Evolutionary conservation across 2,888 invertebrate species (phyloP).

Genomic region (Epirrita christyi): DNA sequence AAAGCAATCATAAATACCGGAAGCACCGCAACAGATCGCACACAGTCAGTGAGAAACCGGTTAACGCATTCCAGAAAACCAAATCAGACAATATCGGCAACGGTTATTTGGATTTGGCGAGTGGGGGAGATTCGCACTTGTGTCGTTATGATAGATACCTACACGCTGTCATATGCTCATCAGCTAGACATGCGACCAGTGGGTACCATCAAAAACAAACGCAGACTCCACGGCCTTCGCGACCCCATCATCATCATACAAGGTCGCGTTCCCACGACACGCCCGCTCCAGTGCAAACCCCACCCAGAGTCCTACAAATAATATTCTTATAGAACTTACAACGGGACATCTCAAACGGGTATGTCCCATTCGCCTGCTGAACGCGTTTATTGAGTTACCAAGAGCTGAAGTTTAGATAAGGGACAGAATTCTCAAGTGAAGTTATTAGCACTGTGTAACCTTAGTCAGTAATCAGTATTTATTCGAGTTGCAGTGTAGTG

Average conservation of each 20-base stretch:
- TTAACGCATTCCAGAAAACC: constrained; percentile 68
- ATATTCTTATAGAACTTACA: constrained; percentile 78
- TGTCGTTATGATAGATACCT: constrained; percentile 86
- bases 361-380: constrained; percentile 52
- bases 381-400: constrained; percentile 60
- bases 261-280: constrained; percentile 75
- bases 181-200: constrained; percentile 75
- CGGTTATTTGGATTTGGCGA: constrained; percentile 86
- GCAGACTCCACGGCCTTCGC: constrained; percentile 51
- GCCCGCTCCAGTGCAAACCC: constrained; percentile 48
- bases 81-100: constrained; percentile 73
- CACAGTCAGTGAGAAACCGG: constrained; percentile 78
- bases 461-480: constrained; percentile 58
- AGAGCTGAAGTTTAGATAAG: constrained; percentile 42
- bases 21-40: constrained; percentile 80
- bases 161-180: constrained; percentile 86
- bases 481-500: constrained; percentile 40
- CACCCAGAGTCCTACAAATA: constrained; percentile 77
- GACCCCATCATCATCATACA: constrained; percentile 50
- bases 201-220: constrained; percentile 76
- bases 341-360: constrained; percentile 55
- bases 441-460: constrained; percentile 35
- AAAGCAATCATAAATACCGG: constrained; percentile 61
- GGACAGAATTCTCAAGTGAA: constrained; percentile 38
- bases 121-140: constrained; percentile 84